Conservation (phyloP, 2,888 invertebrate genomes). For the Mimumesa dahlbomi region DNA sequence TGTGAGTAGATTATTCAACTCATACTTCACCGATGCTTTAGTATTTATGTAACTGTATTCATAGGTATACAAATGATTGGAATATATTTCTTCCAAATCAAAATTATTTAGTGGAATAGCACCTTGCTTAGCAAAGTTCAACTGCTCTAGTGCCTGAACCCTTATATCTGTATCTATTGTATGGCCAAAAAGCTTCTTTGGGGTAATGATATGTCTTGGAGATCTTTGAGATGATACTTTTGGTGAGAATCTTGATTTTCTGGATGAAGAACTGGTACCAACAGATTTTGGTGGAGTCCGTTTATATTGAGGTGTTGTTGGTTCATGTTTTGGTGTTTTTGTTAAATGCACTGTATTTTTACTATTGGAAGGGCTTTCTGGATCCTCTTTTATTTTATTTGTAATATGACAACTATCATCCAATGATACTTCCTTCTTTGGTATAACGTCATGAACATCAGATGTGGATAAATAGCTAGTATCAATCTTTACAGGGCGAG, state of each 20-base stretch:
- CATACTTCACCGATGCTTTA: slow-evolving; percentile 56
- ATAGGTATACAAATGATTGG: slow-evolving; percentile 45
- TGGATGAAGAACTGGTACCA: neutral
- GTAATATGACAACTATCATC: too few relatives aligned
- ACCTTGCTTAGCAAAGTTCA: slow-evolving; percentile 69
- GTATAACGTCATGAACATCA: too few relatives aligned
- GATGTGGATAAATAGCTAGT: too few relatives aligned
- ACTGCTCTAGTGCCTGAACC: slow-evolving; percentile 60
- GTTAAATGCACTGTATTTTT: too few relatives aligned
- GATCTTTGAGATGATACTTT: slow-evolving; percentile 27
- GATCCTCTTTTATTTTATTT: too few relatives aligned
- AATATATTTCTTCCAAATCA: slow-evolving; percentile 68
- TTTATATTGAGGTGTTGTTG: neutral
- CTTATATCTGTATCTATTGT: slow-evolving; percentile 26
- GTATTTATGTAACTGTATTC: slow-evolving; percentile 46
- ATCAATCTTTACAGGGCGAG: too few relatives aligned
- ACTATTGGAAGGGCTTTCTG: too few relatives aligned
- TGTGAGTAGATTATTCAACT: slow-evolving; percentile 61
- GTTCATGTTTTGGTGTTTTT: neutral
- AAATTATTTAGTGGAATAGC: slow-evolving; percentile 62
- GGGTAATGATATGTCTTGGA: neutral
- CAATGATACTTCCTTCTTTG: too few relatives aligned
- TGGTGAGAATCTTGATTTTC: slow-evolving; percentile 22
- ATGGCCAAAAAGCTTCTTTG: slow-evolving; percentile 45
- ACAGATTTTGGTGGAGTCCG: too few relatives aligned